A percentile compares a stretch with the other conserved stretches of the same genome.
phyloP scores from a whole-genome alignment of 1,140 invertebrate species.

The Drosophila mayri region DNA sequence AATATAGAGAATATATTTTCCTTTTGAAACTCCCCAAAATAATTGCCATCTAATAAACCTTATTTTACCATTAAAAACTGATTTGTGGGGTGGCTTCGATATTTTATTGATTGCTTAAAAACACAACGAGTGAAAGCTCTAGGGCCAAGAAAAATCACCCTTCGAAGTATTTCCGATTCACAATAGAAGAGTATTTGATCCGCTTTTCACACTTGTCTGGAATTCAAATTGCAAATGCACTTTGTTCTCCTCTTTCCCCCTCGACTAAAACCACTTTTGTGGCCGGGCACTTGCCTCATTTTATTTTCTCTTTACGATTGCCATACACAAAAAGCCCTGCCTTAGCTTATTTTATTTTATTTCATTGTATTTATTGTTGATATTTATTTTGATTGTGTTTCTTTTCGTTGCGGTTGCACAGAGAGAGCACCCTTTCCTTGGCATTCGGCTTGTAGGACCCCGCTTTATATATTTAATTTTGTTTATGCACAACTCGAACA shows the following conservation, averaged over 20 bases:
- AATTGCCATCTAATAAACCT: neutral
- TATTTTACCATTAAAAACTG: neutral
- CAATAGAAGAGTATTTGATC: neutral
- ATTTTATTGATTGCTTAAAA: conserved; percentile 11
- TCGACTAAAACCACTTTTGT: conserved; percentile 29
- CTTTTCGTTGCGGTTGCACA: conserved; percentile 24
- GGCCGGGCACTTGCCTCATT: conserved; percentile 21
- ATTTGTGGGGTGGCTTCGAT: conserved; percentile 2
- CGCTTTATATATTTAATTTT: conserved; percentile 60
- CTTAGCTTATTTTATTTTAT: conserved; percentile 30
- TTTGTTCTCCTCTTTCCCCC: conserved; percentile 24
- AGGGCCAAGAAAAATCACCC: neutral
- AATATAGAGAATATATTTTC: no score
- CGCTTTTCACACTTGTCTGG: conserved; percentile 14
- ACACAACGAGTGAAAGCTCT: neutral
- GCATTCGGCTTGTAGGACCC: conserved; percentile 3
- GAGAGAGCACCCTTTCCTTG: conserved; percentile 1
- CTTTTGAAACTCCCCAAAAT: no score
- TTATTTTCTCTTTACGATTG: conserved; percentile 28
- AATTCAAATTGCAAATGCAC: conserved; percentile 56
- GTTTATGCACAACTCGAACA: conserved; percentile 61
- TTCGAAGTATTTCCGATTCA: neutral
- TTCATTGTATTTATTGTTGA: conserved; percentile 29
- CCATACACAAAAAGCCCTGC: conserved; percentile 28
- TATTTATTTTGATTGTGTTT: conserved; percentile 49